Base-by-base conservation (phyloP, 2,113 vertebrate genomes). In the Dicrurus megarhynchus region DNA sequence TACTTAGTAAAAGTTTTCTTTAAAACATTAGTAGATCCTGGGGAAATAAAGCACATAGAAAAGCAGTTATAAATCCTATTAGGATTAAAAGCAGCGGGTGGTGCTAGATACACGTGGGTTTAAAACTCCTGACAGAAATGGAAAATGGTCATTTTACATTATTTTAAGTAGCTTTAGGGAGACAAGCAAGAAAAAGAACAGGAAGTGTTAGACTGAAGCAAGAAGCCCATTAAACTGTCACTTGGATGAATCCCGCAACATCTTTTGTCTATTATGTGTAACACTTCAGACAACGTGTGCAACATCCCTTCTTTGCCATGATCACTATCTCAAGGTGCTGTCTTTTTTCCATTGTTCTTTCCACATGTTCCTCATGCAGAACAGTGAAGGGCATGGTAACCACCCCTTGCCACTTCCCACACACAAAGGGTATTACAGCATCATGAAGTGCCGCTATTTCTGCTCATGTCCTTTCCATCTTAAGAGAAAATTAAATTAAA, bases 31-130 rank as follows among this genome's bases (percentile, higher is more conserved):
- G 79, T 49, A 88, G 82, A 80, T 57, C 63, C 88, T 64, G 35
- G 46, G 57, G 76, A 93, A 94, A 90, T 49, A 90, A 93, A 94
- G 85, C 70, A 95, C 75, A 95, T 13, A 91, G 59, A 94, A 80
- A 90, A 95, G 37, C 67, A 69, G 70, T 90, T 88, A 76, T 52
- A 94, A 94, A 65, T 69, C 17, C 41, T 69, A 46, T 77, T 73
- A 86, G 67, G 41, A 88, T 86, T 92, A 85, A 88, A 94, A 94
- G 83, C 82, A 80, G 90, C 0, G 9, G n/a, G 82, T 83, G 61
- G 67, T 89, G 52, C 84, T 90, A 83, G 78, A 90, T 83, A 85
- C 33, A 60, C 0, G 1, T 21, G 28, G n/a, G 28, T 94, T 96
- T 87, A 81, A 83, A 77, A 69, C 49, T 89, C 69, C 28, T 13